Evolutionary conservation across 2,888 invertebrate genomes (phyloP).

Genomic region (Nomada goodeniana): DNA sequence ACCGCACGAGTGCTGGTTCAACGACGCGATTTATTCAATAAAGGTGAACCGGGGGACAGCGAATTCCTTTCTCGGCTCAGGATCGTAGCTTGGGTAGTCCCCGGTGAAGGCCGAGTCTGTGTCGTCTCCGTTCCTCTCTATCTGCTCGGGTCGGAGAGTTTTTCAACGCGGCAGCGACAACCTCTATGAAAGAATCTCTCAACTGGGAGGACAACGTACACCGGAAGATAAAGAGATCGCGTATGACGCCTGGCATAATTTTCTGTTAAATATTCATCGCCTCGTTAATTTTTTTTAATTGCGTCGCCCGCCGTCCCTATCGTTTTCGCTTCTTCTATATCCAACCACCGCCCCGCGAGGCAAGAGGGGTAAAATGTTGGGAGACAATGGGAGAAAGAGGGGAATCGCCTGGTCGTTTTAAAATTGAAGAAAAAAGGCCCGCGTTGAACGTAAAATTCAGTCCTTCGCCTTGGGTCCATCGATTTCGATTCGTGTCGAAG

Average conservation of each 20-base stretch:
- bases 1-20: conserved; percentile 5
- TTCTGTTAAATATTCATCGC: conserved; percentile 61
- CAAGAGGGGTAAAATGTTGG: neutral
- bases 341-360: neutral
- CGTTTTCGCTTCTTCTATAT: conserved; percentile 7
- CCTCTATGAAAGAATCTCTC: conserved; percentile 50
- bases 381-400: neutral
- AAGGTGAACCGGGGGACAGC: conserved; percentile 26
- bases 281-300: conserved; percentile 56
- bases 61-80: conserved; percentile 39
- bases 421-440: conserved; percentile 10
- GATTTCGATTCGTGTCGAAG: too few relatives aligned
- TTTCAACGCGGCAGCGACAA: conserved; percentile 12
- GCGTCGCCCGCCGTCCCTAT: conserved; percentile 29
- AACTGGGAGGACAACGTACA: conserved; percentile 29
- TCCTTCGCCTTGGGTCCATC: neutral
- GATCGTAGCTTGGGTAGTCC: conserved; percentile 31
- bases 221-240: conserved; percentile 51
- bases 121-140: neutral
- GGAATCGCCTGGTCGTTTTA: conserved; percentile 10
- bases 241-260: conserved; percentile 59
- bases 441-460: conserved; percentile 17
- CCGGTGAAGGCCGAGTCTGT: neutral
- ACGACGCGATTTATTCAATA: conserved; percentile 39
- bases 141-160: conserved; percentile 13